phyloP scores from a whole-genome alignment of 1,140 invertebrate species.

The Drosophila melanica region DNA sequence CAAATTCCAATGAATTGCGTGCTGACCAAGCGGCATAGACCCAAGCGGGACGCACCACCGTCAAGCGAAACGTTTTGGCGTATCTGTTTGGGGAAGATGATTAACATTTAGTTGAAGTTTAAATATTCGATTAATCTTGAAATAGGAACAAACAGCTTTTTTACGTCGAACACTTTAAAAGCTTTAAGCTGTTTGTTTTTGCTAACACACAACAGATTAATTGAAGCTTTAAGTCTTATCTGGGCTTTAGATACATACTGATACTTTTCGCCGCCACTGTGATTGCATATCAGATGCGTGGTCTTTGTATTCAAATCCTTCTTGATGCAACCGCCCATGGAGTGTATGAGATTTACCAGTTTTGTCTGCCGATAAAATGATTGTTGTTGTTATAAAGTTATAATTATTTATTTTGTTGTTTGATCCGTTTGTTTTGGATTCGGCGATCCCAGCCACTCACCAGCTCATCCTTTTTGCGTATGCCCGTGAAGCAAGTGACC shows the following conservation, averaged over 20 bases:
- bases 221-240: too few species aligned
- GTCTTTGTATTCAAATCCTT: conserved; percentile 94
- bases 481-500: conserved; percentile 95
- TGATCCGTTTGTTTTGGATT: too few species aligned
- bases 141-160: too few species aligned
- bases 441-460: conserved; percentile 85
- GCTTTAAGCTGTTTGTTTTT: background rate
- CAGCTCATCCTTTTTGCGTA: conserved; percentile 93
- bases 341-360: conserved; percentile 93
- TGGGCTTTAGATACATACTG: conserved; percentile 75
- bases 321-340: conserved; percentile 96
- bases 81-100: conserved; percentile 86
- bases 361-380: conserved; percentile 86
- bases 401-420: background rate
- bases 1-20: conserved; percentile 88
- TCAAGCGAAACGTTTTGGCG: conserved; percentile 94
- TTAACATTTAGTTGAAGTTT: background rate
- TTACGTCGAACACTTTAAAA: too few species aligned
- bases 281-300: conserved; percentile 96
- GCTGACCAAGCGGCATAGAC: conserved; percentile 93
- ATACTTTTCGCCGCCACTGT: conserved; percentile 94
- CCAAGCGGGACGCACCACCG: conserved; percentile 95
- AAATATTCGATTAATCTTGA: background rate
- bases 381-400: too few species aligned
- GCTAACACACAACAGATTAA: background rate